Evolutionary conservation across 2,797 vertebrate species (phyloP).

Genomic region (Trachurus trachurus): DNA sequence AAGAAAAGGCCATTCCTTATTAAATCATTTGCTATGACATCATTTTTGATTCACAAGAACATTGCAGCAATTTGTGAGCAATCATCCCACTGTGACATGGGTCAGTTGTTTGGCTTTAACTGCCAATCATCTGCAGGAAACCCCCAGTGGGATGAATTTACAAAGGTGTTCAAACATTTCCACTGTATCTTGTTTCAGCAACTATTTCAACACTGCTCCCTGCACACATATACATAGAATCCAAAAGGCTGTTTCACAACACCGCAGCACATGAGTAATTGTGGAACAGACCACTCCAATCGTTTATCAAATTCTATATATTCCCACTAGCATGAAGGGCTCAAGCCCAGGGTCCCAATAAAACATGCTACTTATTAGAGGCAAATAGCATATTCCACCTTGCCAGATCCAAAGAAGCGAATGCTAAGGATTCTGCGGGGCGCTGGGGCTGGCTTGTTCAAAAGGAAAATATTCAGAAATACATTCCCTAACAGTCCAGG

Average conservation of each 20-base stretch:
- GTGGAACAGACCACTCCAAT: slow-evolving; percentile 57
- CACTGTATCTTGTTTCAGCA: slow-evolving; percentile 63
- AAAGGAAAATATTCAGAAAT: slow-evolving; percentile 60
- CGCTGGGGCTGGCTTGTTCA: slow-evolving; percentile 51
- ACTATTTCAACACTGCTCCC: slow-evolving; percentile 68
- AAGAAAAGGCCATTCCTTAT: slow-evolving; percentile 32
- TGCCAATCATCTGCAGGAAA: slow-evolving; percentile 57
- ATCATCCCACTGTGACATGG: slow-evolving; percentile 48
- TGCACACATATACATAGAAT: slow-evolving; percentile 54
- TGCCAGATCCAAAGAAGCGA: slow-evolving; percentile 46
- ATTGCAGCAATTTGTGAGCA: slow-evolving; percentile 53
- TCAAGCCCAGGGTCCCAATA: slow-evolving; percentile 41
- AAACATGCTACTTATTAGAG: slow-evolving; percentile 71
- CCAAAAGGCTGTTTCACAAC: slow-evolving; percentile 71
- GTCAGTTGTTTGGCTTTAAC: slow-evolving; percentile 50
- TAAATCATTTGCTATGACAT: slow-evolving; percentile 46
- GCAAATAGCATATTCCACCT: slow-evolving; percentile 54
- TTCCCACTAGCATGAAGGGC: slow-evolving; percentile 45
- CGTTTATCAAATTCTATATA: slow-evolving; percentile 65
- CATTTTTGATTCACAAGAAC: slow-evolving; percentile 48
- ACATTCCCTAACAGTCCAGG: slow-evolving; percentile 65
- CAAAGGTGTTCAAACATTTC: slow-evolving; percentile 59
- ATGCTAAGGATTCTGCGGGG: slow-evolving; percentile 64
- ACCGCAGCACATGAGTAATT: slow-evolving; percentile 46
- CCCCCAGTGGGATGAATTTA: slow-evolving; percentile 40